A percentile compares a stretch with the other conserved stretches of the same genome.
These are phyloP conservation scores for Tenthredo scrophulariae DNA, from an alignment of 2,888 invertebrate species.

Conservation along the genomic window DNA sequence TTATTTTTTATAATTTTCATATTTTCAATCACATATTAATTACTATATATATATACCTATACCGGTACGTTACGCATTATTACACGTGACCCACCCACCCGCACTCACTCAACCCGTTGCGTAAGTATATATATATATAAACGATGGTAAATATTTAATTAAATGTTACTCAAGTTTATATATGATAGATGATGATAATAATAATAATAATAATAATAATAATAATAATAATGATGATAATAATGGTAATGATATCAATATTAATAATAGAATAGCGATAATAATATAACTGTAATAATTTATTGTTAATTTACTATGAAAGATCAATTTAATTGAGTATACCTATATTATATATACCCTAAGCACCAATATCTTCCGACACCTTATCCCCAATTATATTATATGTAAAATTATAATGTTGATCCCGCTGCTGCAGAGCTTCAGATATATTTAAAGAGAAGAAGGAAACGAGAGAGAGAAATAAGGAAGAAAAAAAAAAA, in stretches of 20 bases:
- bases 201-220: too few species aligned
- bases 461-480: background rate
- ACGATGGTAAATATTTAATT: too few species aligned
- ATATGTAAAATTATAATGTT: background rate
- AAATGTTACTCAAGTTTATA: background rate
- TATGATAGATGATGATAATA: background rate
- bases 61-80: background rate
- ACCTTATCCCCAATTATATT: background rate
- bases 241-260: too few species aligned
- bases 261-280: too few species aligned
- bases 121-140: too few species aligned
- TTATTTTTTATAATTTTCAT: background rate
- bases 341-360: background rate
- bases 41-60: too few species aligned
- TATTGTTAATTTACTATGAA: background rate
- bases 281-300: background rate
- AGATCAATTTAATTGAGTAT: background rate
- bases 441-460: background rate
- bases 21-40: background rate
- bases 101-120: background rate
- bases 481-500: slow-evolving; percentile 53
- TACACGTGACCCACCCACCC: background rate
- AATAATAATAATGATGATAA: background rate
- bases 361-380: background rate
- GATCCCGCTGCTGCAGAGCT: background rate